These are phyloP conservation scores for Botia almorhae DNA, from an alignment of 2,797 vertebrate genomes.

Conservation along the genomic window DNA sequence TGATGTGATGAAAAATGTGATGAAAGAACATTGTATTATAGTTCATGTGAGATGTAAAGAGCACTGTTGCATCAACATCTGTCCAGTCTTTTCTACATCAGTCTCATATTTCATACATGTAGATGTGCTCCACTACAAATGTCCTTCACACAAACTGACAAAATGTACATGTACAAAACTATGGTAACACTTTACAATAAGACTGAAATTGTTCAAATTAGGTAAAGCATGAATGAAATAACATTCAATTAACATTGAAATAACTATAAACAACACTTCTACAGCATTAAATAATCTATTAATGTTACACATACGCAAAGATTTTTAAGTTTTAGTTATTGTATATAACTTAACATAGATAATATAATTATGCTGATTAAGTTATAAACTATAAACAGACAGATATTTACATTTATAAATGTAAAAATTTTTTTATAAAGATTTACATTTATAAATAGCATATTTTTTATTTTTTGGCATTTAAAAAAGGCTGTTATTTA, in stretches of 20 bases:
- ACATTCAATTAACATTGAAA: too few species aligned
- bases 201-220: background rate
- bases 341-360: background rate
- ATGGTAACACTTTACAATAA: background rate
- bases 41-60: background rate
- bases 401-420: background rate
- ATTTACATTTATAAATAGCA: background rate
- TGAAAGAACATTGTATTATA: background rate
- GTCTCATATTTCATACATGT: background rate
- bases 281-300: too few species aligned
- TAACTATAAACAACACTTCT: too few species aligned
- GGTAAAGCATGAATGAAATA: background rate
- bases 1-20: background rate
- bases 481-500: background rate
- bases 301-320: too few species aligned
- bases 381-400: background rate
- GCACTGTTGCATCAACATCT: background rate
- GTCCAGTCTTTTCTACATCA: background rate
- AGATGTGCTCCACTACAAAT: background rate
- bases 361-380: background rate
- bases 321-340: too few species aligned
- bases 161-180: background rate
- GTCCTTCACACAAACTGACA: background rate
- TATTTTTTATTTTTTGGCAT: background rate
- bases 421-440: background rate